Percentiles rank a stretch among this genome's conserved stretches.
phyloP scores from a whole-genome alignment of 2,888 invertebrate species.

The Drosophila limbata region DNA sequence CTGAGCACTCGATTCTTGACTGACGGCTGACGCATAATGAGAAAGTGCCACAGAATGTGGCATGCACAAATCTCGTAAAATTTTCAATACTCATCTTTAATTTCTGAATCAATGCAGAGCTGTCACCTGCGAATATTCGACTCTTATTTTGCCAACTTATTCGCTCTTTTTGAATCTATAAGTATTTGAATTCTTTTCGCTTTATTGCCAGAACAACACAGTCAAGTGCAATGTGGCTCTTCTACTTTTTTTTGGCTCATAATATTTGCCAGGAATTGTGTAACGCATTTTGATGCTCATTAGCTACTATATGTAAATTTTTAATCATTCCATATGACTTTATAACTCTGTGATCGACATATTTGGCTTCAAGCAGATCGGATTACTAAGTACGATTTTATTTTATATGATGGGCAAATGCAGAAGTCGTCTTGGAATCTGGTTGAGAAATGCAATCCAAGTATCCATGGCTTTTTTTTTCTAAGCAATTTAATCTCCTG shows the following conservation, averaged over 20 bases:
- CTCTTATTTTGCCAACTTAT: constrained; percentile 20
- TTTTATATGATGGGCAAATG: no score
- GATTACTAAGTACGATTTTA: not conserved
- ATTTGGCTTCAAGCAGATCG: not conserved
- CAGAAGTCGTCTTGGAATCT: no score
- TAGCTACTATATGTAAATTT: not conserved
- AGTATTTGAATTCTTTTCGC: constrained; percentile 24
- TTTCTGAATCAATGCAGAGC: constrained; percentile 32
- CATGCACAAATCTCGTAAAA: constrained; percentile 20
- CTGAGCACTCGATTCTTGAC: constrained; percentile 17
- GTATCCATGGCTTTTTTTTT: no score
- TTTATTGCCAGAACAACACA: constrained; percentile 43
- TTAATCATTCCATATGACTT: not conserved
- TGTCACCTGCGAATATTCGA: constrained; percentile 21
- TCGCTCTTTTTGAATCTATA: constrained; percentile 18
- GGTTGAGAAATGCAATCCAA: no score
- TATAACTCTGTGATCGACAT: not conserved
- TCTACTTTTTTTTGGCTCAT: not conserved
- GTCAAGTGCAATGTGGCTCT: constrained; percentile 48
- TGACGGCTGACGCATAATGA: constrained; percentile 42
- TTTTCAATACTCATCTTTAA: constrained; percentile 18
- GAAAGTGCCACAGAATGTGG: constrained; percentile 52
- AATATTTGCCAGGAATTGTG: not conserved
- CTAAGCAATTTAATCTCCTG: no score
- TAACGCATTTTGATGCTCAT: not conserved